Evolutionary conservation across 2,888 invertebrate species (phyloP), one percentile per base, ranked within the genome.

Genomic region (Dendrolimus pini): DNA sequence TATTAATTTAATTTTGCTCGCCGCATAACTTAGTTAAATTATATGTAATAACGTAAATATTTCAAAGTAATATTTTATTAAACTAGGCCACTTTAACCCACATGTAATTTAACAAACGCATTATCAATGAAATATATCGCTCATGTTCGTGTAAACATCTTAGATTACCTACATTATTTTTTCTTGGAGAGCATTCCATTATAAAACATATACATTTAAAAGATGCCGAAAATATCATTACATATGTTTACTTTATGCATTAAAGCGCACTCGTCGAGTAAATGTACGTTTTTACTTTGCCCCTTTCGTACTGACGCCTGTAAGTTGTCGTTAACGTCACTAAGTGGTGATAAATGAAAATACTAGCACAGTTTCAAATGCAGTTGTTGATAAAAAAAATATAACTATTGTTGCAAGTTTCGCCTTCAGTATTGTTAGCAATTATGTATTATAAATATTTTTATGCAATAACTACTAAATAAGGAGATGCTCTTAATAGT

Each of bases 321-420:
- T 55, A 59, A 14, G 54, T 41, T 59, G 60, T 65, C 60, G 56
- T 62, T 58, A 68, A 67, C 67, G 65, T 70, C 73, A 64, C 66
- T 65, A 65, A 67, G 64, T 59, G 59, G 67, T 67, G 72, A 77
- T 78, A 80, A 73, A 75, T 77, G 72, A 72, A 77, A 75, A 71
- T 65, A 75, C 76, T 67, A 69, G 64, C 66, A 64, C 47, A 67
- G 76, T 76, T 75, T 75, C 73, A 78, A 69, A 65, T 65, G 65
- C 65, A 62, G 68, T 68, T 73, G 71, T 12, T 47, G 47, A 70
- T 71, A 70, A 62, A 64, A 60, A 63, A 61, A 61, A 54, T 52
- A 55, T 61, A 56, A 57, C 59, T 47, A 47, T 47, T 47, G 47
- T 47, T 47, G 12, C 47, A 47, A 47, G 9, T 47, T 47, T 47